Conservation (phyloP, 2,797 vertebrate genomes). For the Myioborus miniatus region DNA sequence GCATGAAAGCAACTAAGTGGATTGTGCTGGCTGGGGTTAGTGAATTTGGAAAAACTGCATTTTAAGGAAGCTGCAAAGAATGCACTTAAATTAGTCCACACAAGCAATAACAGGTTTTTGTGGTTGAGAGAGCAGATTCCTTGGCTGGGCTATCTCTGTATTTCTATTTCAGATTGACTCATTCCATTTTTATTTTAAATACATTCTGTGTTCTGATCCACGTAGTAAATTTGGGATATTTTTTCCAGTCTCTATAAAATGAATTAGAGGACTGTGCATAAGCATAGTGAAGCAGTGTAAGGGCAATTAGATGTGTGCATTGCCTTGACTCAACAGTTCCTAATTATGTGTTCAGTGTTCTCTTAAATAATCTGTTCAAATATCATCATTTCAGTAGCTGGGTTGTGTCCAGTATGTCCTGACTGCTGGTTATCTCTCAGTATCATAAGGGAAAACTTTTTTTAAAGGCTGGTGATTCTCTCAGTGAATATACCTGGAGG, state of each 20-base stretch:
- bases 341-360: slow-evolving; percentile 4
- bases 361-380: background rate
- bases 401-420: background rate
- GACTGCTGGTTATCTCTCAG: background rate
- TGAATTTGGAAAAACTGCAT: background rate
- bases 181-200: background rate
- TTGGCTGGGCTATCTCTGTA: background rate
- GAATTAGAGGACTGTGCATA: background rate
- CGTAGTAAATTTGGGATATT: background rate
- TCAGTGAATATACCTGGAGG: fast-evolving
- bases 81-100: background rate
- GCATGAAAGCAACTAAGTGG: background rate
- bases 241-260: background rate
- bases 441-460: background rate
- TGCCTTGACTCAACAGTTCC: background rate
- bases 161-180: background rate
- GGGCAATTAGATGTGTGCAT: background rate
- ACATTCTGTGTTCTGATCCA: background rate
- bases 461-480: background rate
- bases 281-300: background rate
- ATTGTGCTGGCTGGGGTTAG: background rate
- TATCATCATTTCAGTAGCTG: background rate
- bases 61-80: slow-evolving; percentile 30
- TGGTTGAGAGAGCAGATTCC: slow-evolving; percentile 16
- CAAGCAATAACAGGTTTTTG: slow-evolving; percentile 24